Conservation (phyloP, 2,888 invertebrate species). For the Sesia apiformis region DNA sequence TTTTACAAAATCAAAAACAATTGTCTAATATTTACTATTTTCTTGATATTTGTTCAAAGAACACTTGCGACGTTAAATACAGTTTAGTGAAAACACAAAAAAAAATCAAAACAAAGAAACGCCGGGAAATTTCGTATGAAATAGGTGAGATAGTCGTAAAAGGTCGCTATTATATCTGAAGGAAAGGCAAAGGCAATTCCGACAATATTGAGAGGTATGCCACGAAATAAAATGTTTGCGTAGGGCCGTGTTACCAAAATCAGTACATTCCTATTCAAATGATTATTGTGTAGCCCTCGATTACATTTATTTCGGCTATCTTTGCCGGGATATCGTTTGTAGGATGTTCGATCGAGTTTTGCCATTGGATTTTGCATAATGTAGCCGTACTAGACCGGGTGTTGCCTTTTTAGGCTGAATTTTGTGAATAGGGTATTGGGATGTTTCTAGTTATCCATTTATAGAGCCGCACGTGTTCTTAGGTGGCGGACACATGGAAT, state of each 20-base stretch:
- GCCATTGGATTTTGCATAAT: constrained; percentile 30
- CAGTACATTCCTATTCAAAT: constrained; percentile 70
- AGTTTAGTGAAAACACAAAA: too few species aligned
- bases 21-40: too few species aligned
- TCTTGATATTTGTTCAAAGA: too few species aligned
- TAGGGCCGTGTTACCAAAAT: constrained; percentile 35
- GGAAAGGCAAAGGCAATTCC: constrained; percentile 13
- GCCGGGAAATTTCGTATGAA: constrained; percentile 4
- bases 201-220: constrained; percentile 20
- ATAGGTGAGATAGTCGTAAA: constrained; percentile 26
- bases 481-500: too few species aligned
- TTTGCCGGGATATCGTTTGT: constrained; percentile 19
- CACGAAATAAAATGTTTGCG: constrained; percentile 26
- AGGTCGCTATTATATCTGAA: constrained; percentile 17
- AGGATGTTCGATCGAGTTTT: constrained; percentile 19
- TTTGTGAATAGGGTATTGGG: too few species aligned
- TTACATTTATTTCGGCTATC: constrained; percentile 63
- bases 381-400: constrained; percentile 9
- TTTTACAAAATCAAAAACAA: too few species aligned
- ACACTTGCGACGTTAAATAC: too few species aligned
- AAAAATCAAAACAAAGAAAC: constrained; percentile 13
- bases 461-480: too few species aligned
- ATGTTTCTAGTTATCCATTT: too few species aligned
- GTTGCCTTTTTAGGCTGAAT: background rate
- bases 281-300: constrained; percentile 63